phyloP scores from a whole-genome alignment of 2,797 vertebrate genomes.

The Loriculus beryllinus region DNA sequence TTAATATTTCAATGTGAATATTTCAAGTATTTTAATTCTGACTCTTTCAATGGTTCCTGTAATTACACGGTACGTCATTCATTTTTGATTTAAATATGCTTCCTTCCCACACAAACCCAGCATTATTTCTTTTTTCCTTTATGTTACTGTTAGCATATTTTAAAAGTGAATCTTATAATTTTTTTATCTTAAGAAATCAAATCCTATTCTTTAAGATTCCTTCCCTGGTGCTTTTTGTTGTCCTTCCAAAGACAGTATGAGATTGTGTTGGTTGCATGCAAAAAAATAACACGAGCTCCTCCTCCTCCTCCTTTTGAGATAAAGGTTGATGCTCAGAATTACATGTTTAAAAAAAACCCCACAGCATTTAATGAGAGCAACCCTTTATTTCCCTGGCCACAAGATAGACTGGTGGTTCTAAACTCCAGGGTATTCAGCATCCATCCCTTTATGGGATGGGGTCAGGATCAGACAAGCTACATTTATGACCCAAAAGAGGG shows the following conservation, averaged over 20 bases:
- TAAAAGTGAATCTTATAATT: neutral
- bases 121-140: constrained; percentile 15
- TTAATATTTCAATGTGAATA: neutral
- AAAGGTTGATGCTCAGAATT: neutral
- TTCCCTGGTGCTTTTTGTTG: neutral
- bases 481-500: neutral
- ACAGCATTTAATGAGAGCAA: neutral
- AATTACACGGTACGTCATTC: constrained; percentile 57
- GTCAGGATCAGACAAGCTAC: neutral
- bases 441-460: rapidly evolving
- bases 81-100: constrained; percentile 48
- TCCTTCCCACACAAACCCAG: constrained; percentile 58
- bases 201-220: neutral
- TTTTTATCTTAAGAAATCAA: neutral
- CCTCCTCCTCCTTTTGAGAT: neutral
- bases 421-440: neutral
- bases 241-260: neutral
- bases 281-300: neutral
- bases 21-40: constrained; percentile 48
- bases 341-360: neutral
- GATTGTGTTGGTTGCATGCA: neutral
- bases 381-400: neutral
- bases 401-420: neutral
- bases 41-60: constrained; percentile 42
- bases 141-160: constrained; percentile 5